phyloP scores from a whole-genome alignment of 92 coral and sea anemone species.

The Palythoa heliodiscus region DNA sequence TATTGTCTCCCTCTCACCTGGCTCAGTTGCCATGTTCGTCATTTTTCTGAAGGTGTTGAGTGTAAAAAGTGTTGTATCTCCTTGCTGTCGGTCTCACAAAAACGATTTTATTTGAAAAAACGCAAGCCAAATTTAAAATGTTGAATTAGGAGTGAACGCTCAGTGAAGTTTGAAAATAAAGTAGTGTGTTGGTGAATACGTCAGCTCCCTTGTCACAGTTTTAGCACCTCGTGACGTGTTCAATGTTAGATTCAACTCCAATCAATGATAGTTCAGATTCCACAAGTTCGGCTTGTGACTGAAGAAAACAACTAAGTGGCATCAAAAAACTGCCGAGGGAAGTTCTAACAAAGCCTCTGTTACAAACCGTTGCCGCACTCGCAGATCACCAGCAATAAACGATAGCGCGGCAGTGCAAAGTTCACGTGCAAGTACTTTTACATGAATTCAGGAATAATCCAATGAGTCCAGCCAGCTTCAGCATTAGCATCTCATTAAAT shows the following conservation, averaged over 20 bases:
- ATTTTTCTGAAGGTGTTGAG: neutral
- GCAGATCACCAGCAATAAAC: no score
- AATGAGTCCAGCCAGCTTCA: neutral
- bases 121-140: neutral
- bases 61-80: neutral
- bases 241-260: neutral
- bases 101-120: neutral
- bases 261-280: neutral
- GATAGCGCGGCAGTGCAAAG: neutral
- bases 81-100: neutral
- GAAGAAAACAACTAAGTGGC: neutral
- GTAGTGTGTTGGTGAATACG: neutral
- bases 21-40: constrained; percentile 20
- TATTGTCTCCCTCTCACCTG: neutral
- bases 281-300: neutral
- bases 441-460: neutral
- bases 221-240: neutral
- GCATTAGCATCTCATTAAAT: neutral
- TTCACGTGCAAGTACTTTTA: constrained; percentile 7
- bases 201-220: neutral
- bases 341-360: neutral
- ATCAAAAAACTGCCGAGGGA: neutral
- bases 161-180: neutral
- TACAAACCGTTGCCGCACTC: no score
- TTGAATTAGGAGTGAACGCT: neutral